Base-by-base conservation (phyloP, 2,888 invertebrate genomes). In the Amphipyra berbera region DNA sequence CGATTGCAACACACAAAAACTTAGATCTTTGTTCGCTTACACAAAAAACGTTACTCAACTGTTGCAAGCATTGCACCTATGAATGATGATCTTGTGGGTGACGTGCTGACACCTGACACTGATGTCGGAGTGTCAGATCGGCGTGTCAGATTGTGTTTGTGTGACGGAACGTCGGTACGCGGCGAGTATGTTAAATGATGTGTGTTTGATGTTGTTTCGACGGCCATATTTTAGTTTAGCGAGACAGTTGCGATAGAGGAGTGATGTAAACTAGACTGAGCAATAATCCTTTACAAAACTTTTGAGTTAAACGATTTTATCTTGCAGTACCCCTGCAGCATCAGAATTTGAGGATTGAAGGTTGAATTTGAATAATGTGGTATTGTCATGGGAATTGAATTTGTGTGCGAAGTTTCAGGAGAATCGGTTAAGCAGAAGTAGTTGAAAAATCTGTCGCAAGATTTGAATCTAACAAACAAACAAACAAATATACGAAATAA, bases 91-190 rank as follows among this genome's bases (percentile, higher is more conserved):
- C 74, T 68, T 53, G 44, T 45, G 61, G 6, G 46, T 60, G 48
- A 55, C 61, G 56, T 53, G 73, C 41, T 35, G 68, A 73, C 61
- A 73, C 68, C 55, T 49, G 70, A 70, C 56, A 61, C 56, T 73
- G 68, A 73, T 56, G 70, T 61, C 73, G 41, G 40, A 41, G 68
- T 56, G 68, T 70, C 70, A 68, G 73, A 73, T 73, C 61, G 37
- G 40, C 15, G 37, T 42, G 73, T 72, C 73, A 68, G 68, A 73
- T 68, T 46, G 33, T 10, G 73, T 72, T 67, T 44, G 42, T 40
- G 72, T 68, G 68, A 68, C 73, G 53, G 59, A 68, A 73, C 37
- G 46, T 42, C 35, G 44, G 53, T 10, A 10, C 30, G 37, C 41
- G 21, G 37, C 41, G 21, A 21, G 45, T 13, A 63, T 49, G 49